Percentiles rank a stretch among this genome's conserved stretches.
Evolutionary conservation across 1,140 invertebrate species (phyloP).

Genomic region (Nasonia vitripennis): DNA sequence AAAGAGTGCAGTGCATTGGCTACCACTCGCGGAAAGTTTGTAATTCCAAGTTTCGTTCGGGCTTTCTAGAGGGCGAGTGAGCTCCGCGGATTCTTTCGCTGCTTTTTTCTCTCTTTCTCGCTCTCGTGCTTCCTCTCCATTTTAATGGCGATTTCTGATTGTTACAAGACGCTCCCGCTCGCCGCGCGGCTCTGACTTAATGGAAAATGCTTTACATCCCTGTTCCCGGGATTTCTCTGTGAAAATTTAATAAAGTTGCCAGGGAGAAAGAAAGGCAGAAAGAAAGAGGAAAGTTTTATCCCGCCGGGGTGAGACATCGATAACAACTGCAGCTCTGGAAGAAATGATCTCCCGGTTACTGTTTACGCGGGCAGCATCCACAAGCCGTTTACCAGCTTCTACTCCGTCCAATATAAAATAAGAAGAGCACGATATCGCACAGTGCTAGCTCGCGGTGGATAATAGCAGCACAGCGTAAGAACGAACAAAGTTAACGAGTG

Average conservation of each 20-base stretch:
- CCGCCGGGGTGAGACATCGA: not conserved
- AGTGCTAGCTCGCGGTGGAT: too few species aligned
- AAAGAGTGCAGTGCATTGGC: constrained; percentile 7
- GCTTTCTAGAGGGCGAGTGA: constrained; percentile 15
- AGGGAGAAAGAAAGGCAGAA: not conserved
- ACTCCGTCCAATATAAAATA: not conserved
- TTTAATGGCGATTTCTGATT: constrained; percentile 30
- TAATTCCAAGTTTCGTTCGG: constrained; percentile 36
- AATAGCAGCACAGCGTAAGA: not conserved
- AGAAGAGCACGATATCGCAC: not conserved
- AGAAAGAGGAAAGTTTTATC: not conserved
- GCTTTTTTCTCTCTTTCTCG: not conserved
- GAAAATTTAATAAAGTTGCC: constrained; percentile 16
- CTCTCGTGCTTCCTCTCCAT: not conserved
- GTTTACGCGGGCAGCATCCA: too few species aligned
- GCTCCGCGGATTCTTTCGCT: constrained; percentile 14
- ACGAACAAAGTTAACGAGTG: constrained; percentile 15
- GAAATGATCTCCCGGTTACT: not conserved
- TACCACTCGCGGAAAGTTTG: constrained; percentile 35
- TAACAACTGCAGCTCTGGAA: not conserved
- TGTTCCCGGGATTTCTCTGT: not conserved
- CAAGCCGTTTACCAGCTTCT: not conserved
- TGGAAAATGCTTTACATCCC: constrained; percentile 34
- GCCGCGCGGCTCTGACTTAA: not conserved
- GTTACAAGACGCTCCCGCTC: not conserved